Evolutionary conservation across 1,140 invertebrate species (phyloP), one percentile per base, ranked within the genome.

Genomic region (Ips typographus): DNA sequence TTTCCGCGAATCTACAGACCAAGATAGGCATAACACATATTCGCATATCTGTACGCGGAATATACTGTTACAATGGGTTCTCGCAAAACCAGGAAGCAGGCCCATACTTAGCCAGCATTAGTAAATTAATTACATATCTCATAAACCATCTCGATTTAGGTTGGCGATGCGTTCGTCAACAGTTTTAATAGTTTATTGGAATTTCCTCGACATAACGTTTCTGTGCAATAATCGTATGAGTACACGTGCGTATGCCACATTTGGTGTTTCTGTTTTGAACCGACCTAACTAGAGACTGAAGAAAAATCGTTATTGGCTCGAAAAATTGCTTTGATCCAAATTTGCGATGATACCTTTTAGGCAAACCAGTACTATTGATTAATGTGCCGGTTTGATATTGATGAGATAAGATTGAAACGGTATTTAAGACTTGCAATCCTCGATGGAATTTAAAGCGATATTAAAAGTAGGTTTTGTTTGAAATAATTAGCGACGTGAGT

Each of bases 51-150:
- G 51, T 68, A 68, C 65, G 57, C 36, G 65, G 65, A 68, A 60
- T 52, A 59, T 68, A 68, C 65, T 68, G 65, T 68, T 68, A 68
- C 57, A 68, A 68, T 68, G 65, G 47, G 56, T 60, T 66, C 61
- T 40, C 42, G 63, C 7, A 51, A 66, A 71, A 6, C 57, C 59
- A 68, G 57, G 44, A 59, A 71, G 53, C 62, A 7, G 56, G 57
- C 57, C 22, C 57, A 53, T 66, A 60, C 55, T 59, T 56, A 57
- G 68, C 63, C 61, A 1, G 69, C 61, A 71, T 66, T 71, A 63
- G 69, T 71, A 71, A 62, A 71, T 71, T 71, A 71, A 71, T 71
- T 71, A 71, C 66, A 66, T 63, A 59, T 71, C 62, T 66, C 69
- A 71, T 71, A 71, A 71, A 71, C 55, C 42, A 71, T 71, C 63